Percentiles rank a stretch among this genome's conserved stretches.
Conservation (phyloP, 2,797 vertebrate genomes). For the Hipposideros larvatus region DNA sequence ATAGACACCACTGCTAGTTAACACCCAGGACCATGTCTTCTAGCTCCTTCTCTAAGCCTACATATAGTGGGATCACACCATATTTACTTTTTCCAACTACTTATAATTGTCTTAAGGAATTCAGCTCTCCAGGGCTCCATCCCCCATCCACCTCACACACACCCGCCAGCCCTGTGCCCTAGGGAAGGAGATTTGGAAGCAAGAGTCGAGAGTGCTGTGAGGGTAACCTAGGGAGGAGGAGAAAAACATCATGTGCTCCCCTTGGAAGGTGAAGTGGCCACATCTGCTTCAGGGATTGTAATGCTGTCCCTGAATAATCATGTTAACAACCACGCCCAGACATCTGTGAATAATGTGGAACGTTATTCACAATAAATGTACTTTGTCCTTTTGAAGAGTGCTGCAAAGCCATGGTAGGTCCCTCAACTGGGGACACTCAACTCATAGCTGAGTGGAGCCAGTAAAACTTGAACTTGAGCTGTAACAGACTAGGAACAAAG, state of each 20-base stretch:
- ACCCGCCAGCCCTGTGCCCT: background rate
- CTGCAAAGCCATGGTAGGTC: slow-evolving; percentile 19
- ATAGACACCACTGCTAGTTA: background rate
- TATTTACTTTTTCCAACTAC: slow-evolving; percentile 39
- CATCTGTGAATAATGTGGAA: slow-evolving; percentile 66
- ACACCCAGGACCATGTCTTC: background rate
- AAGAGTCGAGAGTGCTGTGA: background rate
- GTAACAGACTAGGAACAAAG: slow-evolving; percentile 26
- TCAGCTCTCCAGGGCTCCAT: background rate
- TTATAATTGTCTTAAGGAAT: slow-evolving; percentile 2
- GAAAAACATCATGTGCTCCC: background rate
- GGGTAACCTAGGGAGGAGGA: background rate
- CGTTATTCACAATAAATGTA: background rate
- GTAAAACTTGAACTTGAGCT: slow-evolving; percentile 41
- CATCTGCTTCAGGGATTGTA: background rate
- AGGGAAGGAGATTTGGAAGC: background rate
- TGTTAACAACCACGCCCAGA: background rate
- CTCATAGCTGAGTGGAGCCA: background rate
- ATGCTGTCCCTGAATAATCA: slow-evolving; percentile 6
- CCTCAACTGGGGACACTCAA: background rate
- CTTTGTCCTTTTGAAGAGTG: slow-evolving; percentile 70
- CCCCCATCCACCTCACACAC: background rate
- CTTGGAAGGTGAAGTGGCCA: slow-evolving; percentile 25
- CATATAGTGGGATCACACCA: background rate
- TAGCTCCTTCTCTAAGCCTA: background rate